Evolutionary conservation across 2,888 invertebrate species (phyloP), one percentile per base, ranked within the genome.

Genomic region (Quadroppia sp.): DNA sequence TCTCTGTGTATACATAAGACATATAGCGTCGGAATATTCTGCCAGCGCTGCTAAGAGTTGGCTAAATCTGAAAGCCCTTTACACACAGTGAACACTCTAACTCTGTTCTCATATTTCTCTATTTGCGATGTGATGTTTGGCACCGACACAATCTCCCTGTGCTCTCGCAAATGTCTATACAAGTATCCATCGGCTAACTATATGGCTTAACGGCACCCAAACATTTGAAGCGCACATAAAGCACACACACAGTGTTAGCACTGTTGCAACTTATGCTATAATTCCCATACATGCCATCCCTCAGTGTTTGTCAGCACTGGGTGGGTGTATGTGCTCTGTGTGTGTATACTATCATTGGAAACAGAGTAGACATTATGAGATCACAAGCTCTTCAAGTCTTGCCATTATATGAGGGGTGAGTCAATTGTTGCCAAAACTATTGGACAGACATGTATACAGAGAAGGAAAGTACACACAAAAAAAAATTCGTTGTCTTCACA

Each of bases 371-470:
- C n/a, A 30, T 64, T 64, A 6, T 36, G 64, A 20, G 15, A 64
- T 64, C 36, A n/a, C 36, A 64, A 64, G 36, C 64, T 36, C 64
- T 36, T 64, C 6, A 15, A 30, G 56, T n/a, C 30, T 59, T 59
- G 59, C 30, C 59, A 59, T 59, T 64, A 64, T 64, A 64, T 64
- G 64, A 64, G 64, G 64, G 64, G 59, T 64, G 13, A 64, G 64
- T 64, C 64, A 64, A 64, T 64, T 64, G 64, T 64, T 59, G 9
- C 20, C n/a, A n/a, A n/a, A n/a, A n/a, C n/a, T n/a, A n/a, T n/a
- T n/a, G n/a, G n/a, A n/a, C n/a, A n/a, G n/a, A n/a, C n/a, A n/a
- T n/a, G n/a, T n/a, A n/a, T n/a, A n/a, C n/a, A n/a, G n/a, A n/a
- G n/a, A n/a, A n/a, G n/a, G 6, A 25, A 25, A 56, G 25, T 45